Conservation (phyloP, 2,113 vertebrate genomes). For the Rhadina sibilatrix region DNA sequence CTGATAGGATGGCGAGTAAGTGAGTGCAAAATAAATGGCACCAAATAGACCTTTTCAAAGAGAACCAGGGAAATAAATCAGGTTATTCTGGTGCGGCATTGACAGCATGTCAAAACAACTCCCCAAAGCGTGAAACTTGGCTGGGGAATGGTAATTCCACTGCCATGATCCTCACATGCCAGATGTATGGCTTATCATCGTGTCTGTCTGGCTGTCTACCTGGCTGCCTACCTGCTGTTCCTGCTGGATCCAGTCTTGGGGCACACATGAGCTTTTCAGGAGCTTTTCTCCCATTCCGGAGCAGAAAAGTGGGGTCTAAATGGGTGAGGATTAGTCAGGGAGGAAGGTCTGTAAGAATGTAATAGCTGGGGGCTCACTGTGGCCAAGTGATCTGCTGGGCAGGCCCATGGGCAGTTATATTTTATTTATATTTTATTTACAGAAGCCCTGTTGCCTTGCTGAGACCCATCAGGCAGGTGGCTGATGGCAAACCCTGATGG, state of each 20-base stretch:
- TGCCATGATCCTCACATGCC: constrained; percentile 55
- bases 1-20: constrained; percentile 63
- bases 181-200: constrained; percentile 55
- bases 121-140: constrained; percentile 65
- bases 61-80: constrained; percentile 56
- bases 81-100: constrained; percentile 62
- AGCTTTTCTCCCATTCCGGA: background rate
- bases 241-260: background rate
- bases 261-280: background rate
- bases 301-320: background rate
- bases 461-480: background rate
- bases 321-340: background rate
- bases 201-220: constrained; percentile 34
- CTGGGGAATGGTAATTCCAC: constrained; percentile 61
- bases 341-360: background rate
- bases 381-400: background rate
- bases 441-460: background rate
- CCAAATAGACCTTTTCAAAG: constrained; percentile 68
- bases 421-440: background rate
- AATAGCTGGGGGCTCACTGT: fast-evolving
- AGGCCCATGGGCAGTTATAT: background rate
- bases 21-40: constrained; percentile 66
- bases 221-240: constrained; percentile 43
- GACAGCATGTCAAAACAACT: constrained; percentile 68
- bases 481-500: background rate